phyloP scores from a whole-genome alignment of 2,797 vertebrate species.

The Pelodytes ibericus region DNA sequence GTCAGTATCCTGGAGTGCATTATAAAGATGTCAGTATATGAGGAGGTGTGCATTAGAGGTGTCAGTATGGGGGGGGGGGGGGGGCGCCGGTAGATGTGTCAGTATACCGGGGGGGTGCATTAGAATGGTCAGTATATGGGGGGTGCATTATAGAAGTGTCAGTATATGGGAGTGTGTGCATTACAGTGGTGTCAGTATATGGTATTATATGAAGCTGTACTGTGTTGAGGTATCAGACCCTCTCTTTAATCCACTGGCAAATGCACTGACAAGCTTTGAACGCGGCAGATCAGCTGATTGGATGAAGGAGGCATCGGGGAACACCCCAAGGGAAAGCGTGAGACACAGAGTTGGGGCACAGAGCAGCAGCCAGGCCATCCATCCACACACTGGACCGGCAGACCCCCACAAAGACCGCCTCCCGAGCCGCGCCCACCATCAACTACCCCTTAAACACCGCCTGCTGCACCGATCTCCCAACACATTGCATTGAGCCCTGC shows the following conservation, averaged over 20 bases:
- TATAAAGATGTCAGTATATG: too few species aligned
- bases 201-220: too few species aligned
- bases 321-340: constrained; percentile 2
- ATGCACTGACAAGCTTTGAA: constrained; percentile 4
- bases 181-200: too few species aligned
- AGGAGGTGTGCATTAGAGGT: too few species aligned
- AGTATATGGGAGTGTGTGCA: too few species aligned
- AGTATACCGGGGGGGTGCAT: too few species aligned
- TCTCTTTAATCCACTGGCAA: background rate
- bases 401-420: constrained; percentile 1
- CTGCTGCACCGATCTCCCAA: background rate
- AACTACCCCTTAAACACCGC: constrained; percentile 23
- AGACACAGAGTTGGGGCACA: background rate
- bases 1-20: too few species aligned
- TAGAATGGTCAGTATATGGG: too few species aligned
- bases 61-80: too few species aligned
- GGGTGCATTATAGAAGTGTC: too few species aligned
- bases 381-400: constrained; percentile 2
- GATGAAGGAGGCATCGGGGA: constrained; percentile 3
- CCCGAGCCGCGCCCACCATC: constrained; percentile 11
- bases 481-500: background rate
- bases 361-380: background rate
- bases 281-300: constrained; percentile 21
- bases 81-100: too few species aligned
- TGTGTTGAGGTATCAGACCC: background rate